Base-by-base conservation (phyloP, 2,113 vertebrate species). In the Riparia riparia region DNA sequence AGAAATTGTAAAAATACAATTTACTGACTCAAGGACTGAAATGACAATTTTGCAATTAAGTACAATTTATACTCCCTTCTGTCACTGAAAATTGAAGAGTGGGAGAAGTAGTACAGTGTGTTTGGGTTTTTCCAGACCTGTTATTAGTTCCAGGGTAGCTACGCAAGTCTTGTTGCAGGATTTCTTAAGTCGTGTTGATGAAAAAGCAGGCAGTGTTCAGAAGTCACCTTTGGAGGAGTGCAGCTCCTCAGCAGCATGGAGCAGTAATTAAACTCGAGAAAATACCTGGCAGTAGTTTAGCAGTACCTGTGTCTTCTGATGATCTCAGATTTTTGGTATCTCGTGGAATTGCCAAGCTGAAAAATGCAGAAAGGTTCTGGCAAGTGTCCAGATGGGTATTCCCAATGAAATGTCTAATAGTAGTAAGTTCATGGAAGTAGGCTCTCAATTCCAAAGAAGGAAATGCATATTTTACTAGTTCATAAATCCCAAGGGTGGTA, bases 11-110 rank as follows among this genome's bases (percentile, higher is more conserved):
- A 66, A 93, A 93, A 45, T 25, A 0, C 60, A 20, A 79, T 85
- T 89, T 79, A 93, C 83, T 86, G 57, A 94, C 49, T 95, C 51
- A 71, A 68, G 86, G 86, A 82, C 81, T 13, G 16, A 95, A 79
- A 77, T 71, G 83, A 74, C 70, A 91, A 89, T 97, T 91, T 94
- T 88, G 39, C 72, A 96, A 88, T 96, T 95, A 96, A 95, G 63
- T 82, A 84, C 90, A 81, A 73, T 96, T 93, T 94, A 63, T 85
- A 41, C 74, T 93, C 71, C 76, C 45, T 96, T 96, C 68, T 6
- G 18, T 80, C 4, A 1, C 85, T 90, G 85, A 22, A 92, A 94
- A 94, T 94, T 94, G 93, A 68, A 90, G 95, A 96, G 79, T 92
- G 71, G 90, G 85, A 82, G 79, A 90, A 92, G 74, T 39, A 80